These are phyloP conservation scores for Gracilinanus agilis DNA, from an alignment of 2,113 vertebrate species.

Conservation along the genomic window DNA sequence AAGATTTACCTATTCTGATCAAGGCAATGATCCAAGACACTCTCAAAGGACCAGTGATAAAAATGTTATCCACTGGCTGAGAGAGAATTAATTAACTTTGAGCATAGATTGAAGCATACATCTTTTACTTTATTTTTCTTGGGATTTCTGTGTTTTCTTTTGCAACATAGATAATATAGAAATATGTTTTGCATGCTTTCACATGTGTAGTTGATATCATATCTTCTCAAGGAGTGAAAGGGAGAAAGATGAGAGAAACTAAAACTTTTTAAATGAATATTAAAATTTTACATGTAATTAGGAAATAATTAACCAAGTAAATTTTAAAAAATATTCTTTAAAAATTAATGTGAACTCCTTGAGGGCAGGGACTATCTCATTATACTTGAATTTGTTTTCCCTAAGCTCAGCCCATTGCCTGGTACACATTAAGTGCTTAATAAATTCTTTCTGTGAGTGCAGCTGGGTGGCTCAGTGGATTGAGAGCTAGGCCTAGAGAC, in stretches of 20 bases:
- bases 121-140: not conserved
- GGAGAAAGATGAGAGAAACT: not conserved
- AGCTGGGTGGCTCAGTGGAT: too few species aligned
- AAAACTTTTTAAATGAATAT: not conserved
- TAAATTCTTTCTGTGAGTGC: too few species aligned
- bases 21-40: not conserved
- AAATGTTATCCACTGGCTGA: not conserved
- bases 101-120: not conserved
- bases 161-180: not conserved
- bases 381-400: not conserved
- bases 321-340: not conserved
- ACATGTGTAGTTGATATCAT: not conserved
- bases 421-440: not conserved
- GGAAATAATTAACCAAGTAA: not conserved
- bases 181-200: not conserved
- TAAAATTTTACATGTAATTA: not conserved
- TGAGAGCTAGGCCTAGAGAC: too few species aligned
- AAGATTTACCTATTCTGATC: not conserved
- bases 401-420: not conserved
- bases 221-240: not conserved
- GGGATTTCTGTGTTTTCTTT: not conserved
- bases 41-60: not conserved
- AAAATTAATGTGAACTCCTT: not conserved
- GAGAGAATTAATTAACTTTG: not conserved
- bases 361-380: not conserved